phyloP scores from a whole-genome alignment of 2,113 vertebrate genomes.

The Eretmochelys imbricata region DNA sequence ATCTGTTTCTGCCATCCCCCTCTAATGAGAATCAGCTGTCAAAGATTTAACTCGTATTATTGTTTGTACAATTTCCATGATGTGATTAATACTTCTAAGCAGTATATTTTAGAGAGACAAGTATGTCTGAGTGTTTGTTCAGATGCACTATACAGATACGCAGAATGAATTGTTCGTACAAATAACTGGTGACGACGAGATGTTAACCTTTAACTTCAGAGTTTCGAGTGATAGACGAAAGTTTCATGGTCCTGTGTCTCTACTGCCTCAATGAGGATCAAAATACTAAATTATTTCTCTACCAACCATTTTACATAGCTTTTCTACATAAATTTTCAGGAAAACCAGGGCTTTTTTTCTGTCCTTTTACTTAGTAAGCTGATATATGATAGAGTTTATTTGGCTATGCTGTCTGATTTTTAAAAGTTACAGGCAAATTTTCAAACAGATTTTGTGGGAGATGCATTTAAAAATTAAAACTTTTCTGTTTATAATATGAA shows the following conservation, averaged over 20 bases:
- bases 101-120: neutral
- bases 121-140: neutral
- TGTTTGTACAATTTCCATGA: constrained; percentile 10
- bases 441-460: neutral
- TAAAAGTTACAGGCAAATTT: neutral
- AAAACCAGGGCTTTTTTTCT: neutral
- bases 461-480: constrained; percentile 36
- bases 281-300: neutral
- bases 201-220: neutral
- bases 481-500: constrained; percentile 53
- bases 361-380: neutral
- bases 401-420: neutral
- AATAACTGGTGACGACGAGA: neutral
- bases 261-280: neutral
- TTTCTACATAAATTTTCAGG: neutral
- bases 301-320: neutral
- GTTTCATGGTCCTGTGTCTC: neutral
- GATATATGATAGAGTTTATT: neutral
- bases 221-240: neutral
- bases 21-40: constrained; percentile 12
- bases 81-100: neutral
- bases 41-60: neutral
- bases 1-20: constrained; percentile 46
- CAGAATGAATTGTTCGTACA: neutral
- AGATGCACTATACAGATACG: neutral